Conservation (phyloP, 2,888 invertebrate species). For the Oligia strigilis region DNA sequence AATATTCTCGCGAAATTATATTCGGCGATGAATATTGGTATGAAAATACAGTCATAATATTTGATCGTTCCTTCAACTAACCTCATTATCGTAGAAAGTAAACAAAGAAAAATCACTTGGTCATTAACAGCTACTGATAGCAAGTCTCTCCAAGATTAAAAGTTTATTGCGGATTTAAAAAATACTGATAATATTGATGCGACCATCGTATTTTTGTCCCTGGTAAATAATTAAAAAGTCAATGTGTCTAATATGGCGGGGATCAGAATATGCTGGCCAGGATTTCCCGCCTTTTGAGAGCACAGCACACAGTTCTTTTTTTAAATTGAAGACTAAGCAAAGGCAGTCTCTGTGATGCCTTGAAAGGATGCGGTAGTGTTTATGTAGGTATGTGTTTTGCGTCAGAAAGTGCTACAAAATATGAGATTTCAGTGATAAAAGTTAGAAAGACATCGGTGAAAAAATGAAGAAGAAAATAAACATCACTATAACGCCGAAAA, state of each 20-base stretch:
- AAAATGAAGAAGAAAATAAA: constrained; percentile 76
- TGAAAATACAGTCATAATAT: constrained; percentile 23
- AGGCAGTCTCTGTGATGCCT: constrained; percentile 62
- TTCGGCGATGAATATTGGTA: background rate
- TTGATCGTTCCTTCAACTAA: constrained; percentile 50
- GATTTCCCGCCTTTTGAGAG: constrained; percentile 66
- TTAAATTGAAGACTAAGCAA: constrained; percentile 47
- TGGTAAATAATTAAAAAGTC: constrained; percentile 46
- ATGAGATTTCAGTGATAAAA: constrained; percentile 47
- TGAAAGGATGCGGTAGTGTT: constrained; percentile 56
- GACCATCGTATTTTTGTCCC: constrained; percentile 64
- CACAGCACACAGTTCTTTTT: constrained; percentile 57
- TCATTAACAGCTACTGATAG: constrained; percentile 78
- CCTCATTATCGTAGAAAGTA: constrained; percentile 69
- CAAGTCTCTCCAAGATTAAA: constrained; percentile 76
- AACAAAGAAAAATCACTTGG: constrained; percentile 78
- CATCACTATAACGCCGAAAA: constrained; percentile 70
- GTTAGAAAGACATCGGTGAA: constrained; percentile 13
- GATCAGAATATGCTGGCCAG: constrained; percentile 65
- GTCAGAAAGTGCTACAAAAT: constrained; percentile 25
- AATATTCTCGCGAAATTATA: background rate
- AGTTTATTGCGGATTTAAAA: constrained; percentile 81
- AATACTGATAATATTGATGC: constrained; percentile 63
- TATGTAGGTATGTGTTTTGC: constrained; percentile 25
- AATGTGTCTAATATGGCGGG: constrained; percentile 37